These are phyloP conservation scores for Anableps anableps DNA, from an alignment of 2,797 vertebrate species.

Conservation along the genomic window DNA sequence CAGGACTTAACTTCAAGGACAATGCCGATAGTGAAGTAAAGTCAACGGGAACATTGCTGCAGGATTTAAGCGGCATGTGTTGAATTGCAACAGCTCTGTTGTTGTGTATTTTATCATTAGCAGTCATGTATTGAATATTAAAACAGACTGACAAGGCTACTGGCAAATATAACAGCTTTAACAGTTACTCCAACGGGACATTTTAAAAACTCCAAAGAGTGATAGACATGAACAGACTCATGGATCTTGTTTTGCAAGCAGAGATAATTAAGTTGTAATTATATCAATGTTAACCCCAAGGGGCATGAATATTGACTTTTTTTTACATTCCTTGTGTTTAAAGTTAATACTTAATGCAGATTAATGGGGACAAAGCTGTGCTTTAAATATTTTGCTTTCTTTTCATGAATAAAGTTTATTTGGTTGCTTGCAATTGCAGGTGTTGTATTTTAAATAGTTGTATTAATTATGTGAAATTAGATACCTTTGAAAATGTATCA, in stretches of 20 bases:
- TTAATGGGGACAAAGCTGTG: not conserved
- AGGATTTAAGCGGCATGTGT: constrained; percentile 33
- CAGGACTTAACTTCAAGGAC: constrained; percentile 53
- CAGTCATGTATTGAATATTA: not conserved
- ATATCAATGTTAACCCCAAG: not conserved
- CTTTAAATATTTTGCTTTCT: not conserved
- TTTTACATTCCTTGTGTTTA: not conserved
- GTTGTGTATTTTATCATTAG: constrained; percentile 32
- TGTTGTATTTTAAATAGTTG: not conserved
- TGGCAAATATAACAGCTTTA: not conserved
- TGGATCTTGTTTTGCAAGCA: not conserved
- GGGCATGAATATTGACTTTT: not conserved
- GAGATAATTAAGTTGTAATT: not conserved
- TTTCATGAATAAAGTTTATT: not conserved
- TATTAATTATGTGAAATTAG: not conserved
- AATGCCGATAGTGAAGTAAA: constrained; percentile 24
- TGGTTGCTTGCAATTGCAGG: not conserved
- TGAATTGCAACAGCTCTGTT: constrained; percentile 23
- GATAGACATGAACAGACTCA: not conserved
- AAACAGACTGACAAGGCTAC: not conserved
- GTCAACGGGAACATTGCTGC: constrained; percentile 26
- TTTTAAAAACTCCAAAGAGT: not conserved
- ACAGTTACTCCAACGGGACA: not conserved
- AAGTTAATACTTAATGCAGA: not conserved
- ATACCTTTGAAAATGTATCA: not conserved